Conservation (phyloP, 2,113 vertebrate species). For the Dromiciops gliroides region DNA sequence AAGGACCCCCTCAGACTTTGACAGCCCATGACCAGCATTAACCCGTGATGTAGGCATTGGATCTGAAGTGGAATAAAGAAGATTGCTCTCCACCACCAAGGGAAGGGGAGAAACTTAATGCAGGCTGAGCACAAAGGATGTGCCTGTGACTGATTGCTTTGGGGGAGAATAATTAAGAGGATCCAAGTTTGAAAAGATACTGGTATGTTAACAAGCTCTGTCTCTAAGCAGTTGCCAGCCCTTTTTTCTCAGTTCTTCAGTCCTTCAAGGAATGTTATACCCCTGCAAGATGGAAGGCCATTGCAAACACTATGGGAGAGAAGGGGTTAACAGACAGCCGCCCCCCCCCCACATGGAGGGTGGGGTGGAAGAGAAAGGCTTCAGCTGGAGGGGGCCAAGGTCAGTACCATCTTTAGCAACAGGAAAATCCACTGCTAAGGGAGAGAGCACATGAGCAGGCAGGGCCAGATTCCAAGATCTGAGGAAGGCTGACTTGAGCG, state of each 20-base stretch:
- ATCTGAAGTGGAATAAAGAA: neutral
- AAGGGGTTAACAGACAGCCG: neutral
- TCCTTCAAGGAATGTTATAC: neutral
- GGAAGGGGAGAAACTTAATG: neutral
- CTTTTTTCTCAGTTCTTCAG: neutral
- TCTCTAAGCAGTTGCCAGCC: neutral
- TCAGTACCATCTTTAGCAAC: neutral
- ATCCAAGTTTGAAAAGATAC: neutral
- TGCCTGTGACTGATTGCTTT: neutral
- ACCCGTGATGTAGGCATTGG: neutral
- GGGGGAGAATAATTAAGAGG: neutral
- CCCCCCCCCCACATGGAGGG: neutral
- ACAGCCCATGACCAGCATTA: neutral
- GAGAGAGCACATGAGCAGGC: neutral
- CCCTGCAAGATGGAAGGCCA: neutral
- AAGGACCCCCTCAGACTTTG: neutral
- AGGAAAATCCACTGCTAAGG: neutral
- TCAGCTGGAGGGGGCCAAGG: neutral
- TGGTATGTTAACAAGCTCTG: neutral
- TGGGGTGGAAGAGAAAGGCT: neutral
- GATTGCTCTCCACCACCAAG: neutral
- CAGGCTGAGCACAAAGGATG: neutral
- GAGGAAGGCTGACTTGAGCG: neutral
- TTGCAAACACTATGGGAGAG: neutral
- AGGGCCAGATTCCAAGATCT: neutral